Evolutionary conservation across 2,888 invertebrate genomes (phyloP).

Genomic region (Agrilus mali): DNA sequence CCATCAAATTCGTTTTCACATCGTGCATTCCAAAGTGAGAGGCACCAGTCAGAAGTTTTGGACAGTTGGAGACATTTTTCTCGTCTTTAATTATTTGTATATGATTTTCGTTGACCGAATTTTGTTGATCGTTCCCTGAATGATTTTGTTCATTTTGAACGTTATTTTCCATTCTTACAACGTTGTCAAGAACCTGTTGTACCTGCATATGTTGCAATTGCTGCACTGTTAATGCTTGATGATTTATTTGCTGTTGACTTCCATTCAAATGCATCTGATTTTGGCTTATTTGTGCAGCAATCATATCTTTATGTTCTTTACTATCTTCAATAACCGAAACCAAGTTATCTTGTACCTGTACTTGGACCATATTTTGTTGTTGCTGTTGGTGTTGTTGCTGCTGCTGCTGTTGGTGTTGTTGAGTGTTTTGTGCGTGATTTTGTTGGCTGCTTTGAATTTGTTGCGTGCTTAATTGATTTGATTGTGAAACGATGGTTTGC

Average conservation of each 20-base stretch:
- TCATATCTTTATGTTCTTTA: constrained; percentile 31
- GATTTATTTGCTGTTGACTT: constrained; percentile 32
- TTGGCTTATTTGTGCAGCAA: constrained; percentile 26
- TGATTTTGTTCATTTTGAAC: constrained; percentile 25
- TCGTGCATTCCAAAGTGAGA: constrained; percentile 30
- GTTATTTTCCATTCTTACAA: constrained; percentile 29
- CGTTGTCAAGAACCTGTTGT: constrained; percentile 43
- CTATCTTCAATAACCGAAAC: constrained; percentile 33
- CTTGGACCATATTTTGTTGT: constrained; percentile 32
- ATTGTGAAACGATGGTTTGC: constrained; percentile 15
- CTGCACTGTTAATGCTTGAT: constrained; percentile 29
- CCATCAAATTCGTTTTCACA: constrained; percentile 42
- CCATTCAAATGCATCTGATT: constrained; percentile 37
- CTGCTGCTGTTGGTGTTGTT: constrained; percentile 24
- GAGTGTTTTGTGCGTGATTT: constrained; percentile 19
- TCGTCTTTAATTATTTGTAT: constrained; percentile 40
- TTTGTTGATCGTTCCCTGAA: constrained; percentile 19
- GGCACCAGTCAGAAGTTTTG: constrained; percentile 30
- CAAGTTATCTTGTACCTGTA: constrained; percentile 34
- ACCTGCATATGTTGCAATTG: constrained; percentile 38
- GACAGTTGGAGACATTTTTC: constrained; percentile 41
- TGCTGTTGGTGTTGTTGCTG: constrained; percentile 24
- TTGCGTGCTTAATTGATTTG: constrained; percentile 14
- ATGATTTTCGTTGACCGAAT: constrained; percentile 14
- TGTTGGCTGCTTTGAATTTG: constrained; percentile 35